Evolutionary conservation across 2,113 vertebrate species (phyloP).

Genomic region (Riparia riparia): DNA sequence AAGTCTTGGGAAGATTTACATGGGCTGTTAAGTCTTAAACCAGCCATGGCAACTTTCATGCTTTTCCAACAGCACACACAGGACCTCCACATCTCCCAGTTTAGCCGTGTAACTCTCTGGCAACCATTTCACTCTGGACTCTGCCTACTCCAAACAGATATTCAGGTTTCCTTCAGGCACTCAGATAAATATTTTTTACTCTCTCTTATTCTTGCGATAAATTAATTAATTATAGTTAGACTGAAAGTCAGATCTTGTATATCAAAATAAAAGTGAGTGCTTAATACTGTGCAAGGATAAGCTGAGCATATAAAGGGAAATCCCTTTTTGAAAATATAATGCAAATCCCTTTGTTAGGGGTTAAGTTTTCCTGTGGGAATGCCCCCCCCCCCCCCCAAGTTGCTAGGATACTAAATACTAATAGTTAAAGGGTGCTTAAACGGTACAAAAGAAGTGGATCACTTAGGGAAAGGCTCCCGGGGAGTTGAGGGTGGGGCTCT

Average conservation of each 20-base stretch:
- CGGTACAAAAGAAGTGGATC: too few relatives aligned
- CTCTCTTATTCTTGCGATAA: not conserved
- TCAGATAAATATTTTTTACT: not conserved
- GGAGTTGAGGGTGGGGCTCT: too few relatives aligned
- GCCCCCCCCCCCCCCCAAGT: too few relatives aligned
- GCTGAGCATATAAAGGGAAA: not conserved
- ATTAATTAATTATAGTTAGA: not conserved
- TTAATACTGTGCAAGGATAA: not conserved
- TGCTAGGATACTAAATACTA: too few relatives aligned
- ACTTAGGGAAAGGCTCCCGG: too few relatives aligned
- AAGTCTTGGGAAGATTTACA: not conserved
- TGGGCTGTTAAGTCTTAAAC: not conserved
- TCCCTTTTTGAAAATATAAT: not conserved
- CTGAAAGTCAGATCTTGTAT: not conserved
- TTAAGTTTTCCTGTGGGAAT: too few relatives aligned
- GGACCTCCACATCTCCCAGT: not conserved
- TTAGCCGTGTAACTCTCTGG: not conserved
- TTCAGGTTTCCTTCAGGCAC: not conserved
- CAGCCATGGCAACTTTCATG: fast-evolving
- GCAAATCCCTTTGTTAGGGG: too few relatives aligned
- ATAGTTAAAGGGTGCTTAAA: too few relatives aligned
- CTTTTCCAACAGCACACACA: not conserved
- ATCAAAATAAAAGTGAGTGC: not conserved
- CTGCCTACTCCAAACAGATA: not conserved
- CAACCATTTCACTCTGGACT: not conserved